These are phyloP conservation scores for Lepidochrysops patricia DNA, from an alignment of 2,888 invertebrate genomes.

Conservation along the genomic window DNA sequence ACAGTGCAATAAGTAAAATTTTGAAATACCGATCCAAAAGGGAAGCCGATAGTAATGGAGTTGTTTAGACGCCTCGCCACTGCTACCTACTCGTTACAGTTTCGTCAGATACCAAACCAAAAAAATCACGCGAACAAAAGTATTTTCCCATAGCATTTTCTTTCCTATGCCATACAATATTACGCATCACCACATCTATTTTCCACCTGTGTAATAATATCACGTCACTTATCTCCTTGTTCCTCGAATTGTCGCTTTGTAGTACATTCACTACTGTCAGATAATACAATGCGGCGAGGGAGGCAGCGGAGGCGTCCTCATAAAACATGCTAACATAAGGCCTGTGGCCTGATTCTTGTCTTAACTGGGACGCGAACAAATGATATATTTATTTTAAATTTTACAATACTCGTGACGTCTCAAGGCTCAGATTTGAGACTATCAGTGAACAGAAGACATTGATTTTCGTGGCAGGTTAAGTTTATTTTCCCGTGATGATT, in stretches of 20 bases:
- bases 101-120: too few species aligned
- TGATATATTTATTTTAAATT: constrained; percentile 30
- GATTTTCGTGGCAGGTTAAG: too few species aligned
- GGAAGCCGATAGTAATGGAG: too few species aligned
- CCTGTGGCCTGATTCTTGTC: constrained; percentile 33
- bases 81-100: too few species aligned
- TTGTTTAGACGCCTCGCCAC: too few species aligned
- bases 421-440: not conserved
- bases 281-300: constrained; percentile 1
- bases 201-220: too few species aligned
- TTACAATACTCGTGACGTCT: constrained; percentile 13
- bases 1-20: too few species aligned
- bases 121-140: too few species aligned
- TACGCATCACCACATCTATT: too few species aligned
- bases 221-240: not conserved
- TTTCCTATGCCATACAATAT: not conserved
- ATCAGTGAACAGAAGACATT: not conserved
- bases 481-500: too few species aligned
- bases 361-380: constrained; percentile 30
- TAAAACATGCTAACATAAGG: constrained; percentile 33
- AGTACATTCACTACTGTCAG: not conserved
- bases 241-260: not conserved
- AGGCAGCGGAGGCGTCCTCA: constrained; percentile 28
- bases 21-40: too few species aligned
- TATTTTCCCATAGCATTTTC: too few species aligned